Percentiles rank a stretch among this genome's conserved stretches.
These are phyloP conservation scores for Tauraco erythrolophus DNA, from an alignment of 2,113 vertebrate species.

Conservation along the genomic window DNA sequence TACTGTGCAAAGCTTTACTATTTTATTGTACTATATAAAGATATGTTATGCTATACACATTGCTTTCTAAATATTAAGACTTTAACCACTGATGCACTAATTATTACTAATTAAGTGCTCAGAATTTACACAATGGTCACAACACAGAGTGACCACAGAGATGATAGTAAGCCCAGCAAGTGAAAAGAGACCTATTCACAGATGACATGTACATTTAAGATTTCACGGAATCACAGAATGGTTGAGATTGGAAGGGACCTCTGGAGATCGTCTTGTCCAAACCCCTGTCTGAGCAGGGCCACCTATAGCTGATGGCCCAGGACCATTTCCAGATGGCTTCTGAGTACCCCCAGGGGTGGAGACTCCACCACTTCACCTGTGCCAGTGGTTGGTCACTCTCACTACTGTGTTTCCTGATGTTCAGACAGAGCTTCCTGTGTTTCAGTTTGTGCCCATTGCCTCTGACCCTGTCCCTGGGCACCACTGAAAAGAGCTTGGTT, in stretches of 20 bases:
- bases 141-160: background rate
- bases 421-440: background rate
- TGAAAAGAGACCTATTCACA: background rate
- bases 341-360: background rate
- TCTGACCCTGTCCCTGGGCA: background rate
- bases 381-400: too few species aligned
- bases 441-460: background rate
- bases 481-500: background rate
- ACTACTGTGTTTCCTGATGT: background rate
- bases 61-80: background rate
- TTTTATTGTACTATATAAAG: background rate
- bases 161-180: background rate
- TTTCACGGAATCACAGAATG: background rate
- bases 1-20: background rate
- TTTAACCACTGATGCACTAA: background rate
- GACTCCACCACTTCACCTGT: background rate
- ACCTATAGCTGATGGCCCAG: background rate
- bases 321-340: background rate
- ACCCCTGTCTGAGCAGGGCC: background rate
- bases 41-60: background rate
- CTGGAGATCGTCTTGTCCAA: background rate
- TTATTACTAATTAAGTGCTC: background rate
- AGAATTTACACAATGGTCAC: background rate
- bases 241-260: background rate
- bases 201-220: background rate